Base-by-base conservation (phyloP, 2,888 invertebrate species). In the Tenthredo amoena region DNA sequence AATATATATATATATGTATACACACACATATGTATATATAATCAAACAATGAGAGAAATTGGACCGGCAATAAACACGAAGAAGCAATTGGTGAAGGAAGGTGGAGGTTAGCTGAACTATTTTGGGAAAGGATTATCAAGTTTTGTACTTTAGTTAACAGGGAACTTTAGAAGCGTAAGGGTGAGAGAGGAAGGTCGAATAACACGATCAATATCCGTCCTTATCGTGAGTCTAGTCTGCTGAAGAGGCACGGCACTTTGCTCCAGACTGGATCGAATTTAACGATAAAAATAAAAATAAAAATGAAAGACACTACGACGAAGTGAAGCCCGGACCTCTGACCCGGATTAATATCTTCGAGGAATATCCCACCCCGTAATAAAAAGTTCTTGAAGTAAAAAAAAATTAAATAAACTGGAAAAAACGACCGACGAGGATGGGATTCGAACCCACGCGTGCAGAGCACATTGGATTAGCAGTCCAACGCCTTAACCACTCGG, bases 401-500 rank as follows among this genome's bases (percentile, higher is more conserved):
- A 34, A 37, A 58, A 26, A 26, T 26, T 12, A 0, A 37, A 62
- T 34, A 26, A 21, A 37, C 1, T 10, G 12, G 50, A 81, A 81
- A 81, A 81, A 81, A 81, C 83, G 10, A 10, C n/a, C 88, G 88
- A 88, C 87, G 88, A 88, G 87, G 87, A 88, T 87, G 84, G 85
- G 84, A 87, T 87, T 86, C 82, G 85, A 82, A 93, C 93, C 93
- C 93, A 93, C 93, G 93, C 93, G 93, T 93, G 93, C 93, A 93
- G 93, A 93, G 93, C 93, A 93, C 93, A 93, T 93, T 93, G 93
- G 93, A 93, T 93, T 93, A 93, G 93, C 93, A 93, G 93, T 93
- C 93, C 93, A 93, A 93, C 93, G 93, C 93, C 93, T 93, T 93
- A 93, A 93, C 93, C 93, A 93, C 93, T 93, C 93, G 93, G 93